Base-by-base conservation (phyloP, 2,888 invertebrate species). In the Thymelicus acteon region DNA sequence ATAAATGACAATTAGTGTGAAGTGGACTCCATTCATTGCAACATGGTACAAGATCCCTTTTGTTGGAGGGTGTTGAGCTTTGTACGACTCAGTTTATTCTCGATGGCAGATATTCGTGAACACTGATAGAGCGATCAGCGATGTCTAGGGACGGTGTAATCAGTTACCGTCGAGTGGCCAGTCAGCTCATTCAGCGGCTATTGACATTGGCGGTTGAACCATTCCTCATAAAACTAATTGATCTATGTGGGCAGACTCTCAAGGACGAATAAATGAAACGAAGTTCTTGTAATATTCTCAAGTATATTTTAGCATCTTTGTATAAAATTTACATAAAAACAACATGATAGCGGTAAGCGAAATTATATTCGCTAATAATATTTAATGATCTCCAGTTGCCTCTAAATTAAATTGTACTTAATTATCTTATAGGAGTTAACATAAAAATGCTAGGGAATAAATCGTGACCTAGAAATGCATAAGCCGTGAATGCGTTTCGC, bases 261-360 rank as follows among this genome's bases (percentile, higher is more conserved):
- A 69, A 71, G 65, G 64, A 58, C 61, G 10, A 67, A 64, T 60
- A 67, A 73, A 73, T 67, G 65, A 72, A 66, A 72, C 67, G 60
- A 49, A 6, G 7, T 24, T 54, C 40, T 61, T 52, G 62, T 63
- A 68, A 54, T 63, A 58, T 63, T 62, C 61, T 15, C 61, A 60
- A 52, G 52, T 75, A 75, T 65, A 44, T 75, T 75, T 72, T 72
- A 72, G 68, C 73, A 72, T 71, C 71, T 74, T 60, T 74, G 75
- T 78, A 77, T 76, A 78, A 75, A 78, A 75, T 78, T 77, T 74
- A 75, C 74, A 75, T 74, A 71, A 73, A 71, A 75, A 75, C 72
- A 75, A 76, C 74, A 76, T 73, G 71, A 67, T 69, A 66, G 47
- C 52, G 15, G 57, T 37, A 60, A 61, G 67, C 58, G 39, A 60